Percentiles rank a stretch among this genome's conserved stretches.
Conservation (phyloP, 2,113 vertebrate genomes). For the Colius striatus region DNA sequence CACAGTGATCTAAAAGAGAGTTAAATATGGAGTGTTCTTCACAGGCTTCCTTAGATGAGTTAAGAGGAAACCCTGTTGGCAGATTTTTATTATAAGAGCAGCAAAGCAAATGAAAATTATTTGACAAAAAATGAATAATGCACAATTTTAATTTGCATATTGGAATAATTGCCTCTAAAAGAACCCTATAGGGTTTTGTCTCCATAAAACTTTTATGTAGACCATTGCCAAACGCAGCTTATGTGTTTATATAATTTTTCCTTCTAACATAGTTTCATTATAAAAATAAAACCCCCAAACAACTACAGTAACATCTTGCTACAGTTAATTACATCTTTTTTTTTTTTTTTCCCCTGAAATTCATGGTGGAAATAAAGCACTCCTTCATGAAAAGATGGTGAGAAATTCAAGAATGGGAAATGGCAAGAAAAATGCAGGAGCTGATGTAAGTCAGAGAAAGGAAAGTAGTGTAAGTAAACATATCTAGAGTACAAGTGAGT, state of each 20-base stretch:
- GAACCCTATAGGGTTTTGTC: constrained; percentile 29
- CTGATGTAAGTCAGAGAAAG: neutral
- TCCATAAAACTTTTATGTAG: constrained; percentile 60
- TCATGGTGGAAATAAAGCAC: neutral
- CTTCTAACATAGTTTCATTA: constrained; percentile 67
- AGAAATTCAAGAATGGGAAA: constrained; percentile 35
- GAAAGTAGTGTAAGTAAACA: constrained; percentile 65
- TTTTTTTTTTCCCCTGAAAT: constrained; percentile 1
- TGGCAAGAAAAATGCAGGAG: neutral
- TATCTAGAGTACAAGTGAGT: constrained; percentile 38
- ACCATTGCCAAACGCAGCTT: neutral
- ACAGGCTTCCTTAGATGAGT: constrained; percentile 72
- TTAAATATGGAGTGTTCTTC: constrained; percentile 80
- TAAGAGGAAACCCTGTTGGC: constrained; percentile 73
- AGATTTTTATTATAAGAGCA: constrained; percentile 74
- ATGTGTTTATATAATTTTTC: constrained; percentile 66
- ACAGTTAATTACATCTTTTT: constrained; percentile 30
- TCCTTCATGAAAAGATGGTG: constrained; percentile 47
- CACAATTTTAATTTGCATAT: constrained; percentile 62
- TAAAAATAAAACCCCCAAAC: constrained; percentile 61
- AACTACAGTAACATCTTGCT: constrained; percentile 32
- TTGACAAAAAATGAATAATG: constrained; percentile 70
- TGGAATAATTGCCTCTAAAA: constrained; percentile 63
- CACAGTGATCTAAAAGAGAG: constrained; percentile 80
- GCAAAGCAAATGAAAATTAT: constrained; percentile 75